phyloP scores from a whole-genome alignment of 2,888 invertebrate species.

The Eupithecia insigniata region DNA sequence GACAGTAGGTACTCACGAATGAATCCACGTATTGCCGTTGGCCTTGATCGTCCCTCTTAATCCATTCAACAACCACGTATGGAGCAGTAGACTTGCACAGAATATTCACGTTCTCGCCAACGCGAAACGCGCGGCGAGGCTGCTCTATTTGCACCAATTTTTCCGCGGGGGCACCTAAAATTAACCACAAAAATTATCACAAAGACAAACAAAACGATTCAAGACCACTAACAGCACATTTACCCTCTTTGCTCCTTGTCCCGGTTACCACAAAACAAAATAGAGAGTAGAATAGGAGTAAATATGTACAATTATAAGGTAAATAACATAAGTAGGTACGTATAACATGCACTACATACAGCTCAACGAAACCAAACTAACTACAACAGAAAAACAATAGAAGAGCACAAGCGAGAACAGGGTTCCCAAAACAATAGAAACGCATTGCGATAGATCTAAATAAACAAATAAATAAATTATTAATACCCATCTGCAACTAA shows the following conservation, averaged over 20 bases:
- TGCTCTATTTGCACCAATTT: conserved; percentile 70
- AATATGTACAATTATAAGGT: conserved; percentile 15
- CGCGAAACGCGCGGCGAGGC: conserved; percentile 62
- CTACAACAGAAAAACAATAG: conserved; percentile 19
- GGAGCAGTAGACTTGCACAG: conserved; percentile 57
- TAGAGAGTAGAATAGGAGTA: conserved; percentile 11
- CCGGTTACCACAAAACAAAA: conserved; percentile 22
- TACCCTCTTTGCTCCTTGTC: conserved; percentile 13
- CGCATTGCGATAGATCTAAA: conserved; percentile 21
- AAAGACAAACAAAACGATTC: background rate
- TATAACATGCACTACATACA: conserved; percentile 34
- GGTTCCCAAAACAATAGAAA: conserved; percentile 26
- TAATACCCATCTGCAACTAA: conserved; percentile 26
- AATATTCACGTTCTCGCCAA: conserved; percentile 70
- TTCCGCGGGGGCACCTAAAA: conserved; percentile 56
- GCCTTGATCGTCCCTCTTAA: conserved; percentile 63
- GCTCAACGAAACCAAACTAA: conserved; percentile 18
- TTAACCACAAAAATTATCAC: background rate
- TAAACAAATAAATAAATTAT: background rate
- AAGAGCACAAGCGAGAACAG: conserved; percentile 27
- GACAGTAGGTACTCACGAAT: conserved; percentile 55
- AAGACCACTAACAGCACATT: conserved; percentile 18
- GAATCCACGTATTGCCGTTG: conserved; percentile 68
- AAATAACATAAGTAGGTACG: background rate
- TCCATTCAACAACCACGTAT: conserved; percentile 60